Percentiles rank a stretch among this genome's conserved stretches.
Evolutionary conservation across 2,113 vertebrate genomes (phyloP).

Genomic region (Scophthalmus maximus): DNA sequence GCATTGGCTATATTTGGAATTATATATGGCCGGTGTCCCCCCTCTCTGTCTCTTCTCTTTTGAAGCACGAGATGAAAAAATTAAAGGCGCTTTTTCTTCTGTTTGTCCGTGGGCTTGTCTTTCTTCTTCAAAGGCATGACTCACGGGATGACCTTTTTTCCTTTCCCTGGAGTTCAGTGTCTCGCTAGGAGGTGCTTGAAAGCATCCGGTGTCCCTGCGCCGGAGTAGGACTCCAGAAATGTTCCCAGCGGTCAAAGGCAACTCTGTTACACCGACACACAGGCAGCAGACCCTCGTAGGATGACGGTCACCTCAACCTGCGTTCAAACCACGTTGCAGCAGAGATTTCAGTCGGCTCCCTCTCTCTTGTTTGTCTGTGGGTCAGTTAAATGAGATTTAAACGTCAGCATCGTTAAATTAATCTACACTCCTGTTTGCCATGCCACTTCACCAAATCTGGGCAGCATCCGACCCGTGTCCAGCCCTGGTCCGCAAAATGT

Average conservation of each 20-base stretch:
- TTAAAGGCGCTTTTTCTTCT: constrained; percentile 59
- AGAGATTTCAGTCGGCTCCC: too few species aligned
- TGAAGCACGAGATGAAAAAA: constrained; percentile 74
- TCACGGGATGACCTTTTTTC: constrained; percentile 70
- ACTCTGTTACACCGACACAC: background rate
- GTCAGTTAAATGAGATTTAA: too few species aligned
- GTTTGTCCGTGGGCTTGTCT: constrained; percentile 60
- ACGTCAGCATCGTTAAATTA: too few species aligned
- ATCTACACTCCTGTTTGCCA: too few species aligned
- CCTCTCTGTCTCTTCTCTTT: constrained; percentile 43
- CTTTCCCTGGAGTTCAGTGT: constrained; percentile 47
- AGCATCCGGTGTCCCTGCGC: constrained; percentile 18
- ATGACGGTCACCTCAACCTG: too few species aligned
- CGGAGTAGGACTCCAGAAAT: constrained; percentile 27
- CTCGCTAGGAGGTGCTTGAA: constrained; percentile 42
- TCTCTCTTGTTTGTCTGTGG: too few species aligned
- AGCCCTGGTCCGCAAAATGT: too few species aligned
- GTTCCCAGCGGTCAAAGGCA: constrained; percentile 4
- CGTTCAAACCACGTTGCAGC: too few species aligned
- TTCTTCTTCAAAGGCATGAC: constrained; percentile 81
- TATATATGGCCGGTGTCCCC: constrained; percentile 53
- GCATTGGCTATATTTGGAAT: constrained; percentile 62
- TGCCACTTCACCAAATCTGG: too few species aligned
- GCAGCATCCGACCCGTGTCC: background rate
- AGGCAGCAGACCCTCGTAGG: background rate